phyloP scores from a whole-genome alignment of 2,888 invertebrate genomes.

The Ochropleura plecta region DNA sequence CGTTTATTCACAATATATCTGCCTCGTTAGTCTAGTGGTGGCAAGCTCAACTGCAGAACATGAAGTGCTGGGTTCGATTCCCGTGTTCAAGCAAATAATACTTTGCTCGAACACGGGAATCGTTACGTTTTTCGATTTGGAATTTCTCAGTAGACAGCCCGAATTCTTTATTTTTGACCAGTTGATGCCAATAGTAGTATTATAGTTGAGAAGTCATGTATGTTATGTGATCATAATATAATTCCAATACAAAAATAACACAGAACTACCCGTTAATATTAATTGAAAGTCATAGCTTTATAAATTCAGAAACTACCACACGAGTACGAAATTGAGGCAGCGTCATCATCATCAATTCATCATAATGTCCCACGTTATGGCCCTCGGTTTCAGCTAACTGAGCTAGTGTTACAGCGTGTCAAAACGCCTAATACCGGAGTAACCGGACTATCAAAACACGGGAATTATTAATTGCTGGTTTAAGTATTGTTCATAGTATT shows the following conservation, averaged over 20 bases:
- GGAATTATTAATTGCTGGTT: conserved; percentile 21
- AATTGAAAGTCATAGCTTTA: conserved; percentile 26
- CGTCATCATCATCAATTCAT: conserved; percentile 58
- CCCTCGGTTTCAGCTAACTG: conserved; percentile 39
- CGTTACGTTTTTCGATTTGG: too few relatives aligned
- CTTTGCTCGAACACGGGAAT: too few relatives aligned
- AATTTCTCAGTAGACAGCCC: too few relatives aligned
- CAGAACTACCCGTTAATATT: not conserved
- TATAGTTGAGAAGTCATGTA: too few relatives aligned
- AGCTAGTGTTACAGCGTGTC: conserved; percentile 47
- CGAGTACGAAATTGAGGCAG: conserved; percentile 31
- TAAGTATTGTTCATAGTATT: not conserved
- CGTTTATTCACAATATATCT: not conserved
- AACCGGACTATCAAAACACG: conserved; percentile 29
- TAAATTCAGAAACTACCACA: conserved; percentile 34
- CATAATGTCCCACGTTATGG: conserved; percentile 46
- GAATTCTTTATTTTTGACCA: too few relatives aligned
- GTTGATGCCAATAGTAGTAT: too few relatives aligned
- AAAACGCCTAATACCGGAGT: conserved; percentile 41
- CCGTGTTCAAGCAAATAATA: too few relatives aligned
- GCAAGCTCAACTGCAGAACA: too few relatives aligned
- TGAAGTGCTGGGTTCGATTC: too few relatives aligned
- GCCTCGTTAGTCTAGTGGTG: too few relatives aligned
- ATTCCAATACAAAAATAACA: not conserved
- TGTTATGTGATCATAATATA: too few relatives aligned